These are phyloP conservation scores for Gastrophysa polygoni DNA, from an alignment of 2,888 invertebrate genomes.

Conservation along the genomic window DNA sequence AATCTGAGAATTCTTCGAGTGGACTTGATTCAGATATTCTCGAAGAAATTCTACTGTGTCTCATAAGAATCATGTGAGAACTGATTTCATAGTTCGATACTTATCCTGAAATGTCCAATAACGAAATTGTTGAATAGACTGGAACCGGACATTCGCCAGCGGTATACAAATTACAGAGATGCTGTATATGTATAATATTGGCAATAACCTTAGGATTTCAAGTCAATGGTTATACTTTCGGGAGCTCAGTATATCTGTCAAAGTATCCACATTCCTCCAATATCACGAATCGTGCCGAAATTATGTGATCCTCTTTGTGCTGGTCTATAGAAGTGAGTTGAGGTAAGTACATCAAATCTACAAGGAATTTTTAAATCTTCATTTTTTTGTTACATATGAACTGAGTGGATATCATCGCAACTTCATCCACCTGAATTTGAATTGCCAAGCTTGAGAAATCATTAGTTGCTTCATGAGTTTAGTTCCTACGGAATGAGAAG, in stretches of 20 bases:
- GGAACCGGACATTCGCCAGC: background rate
- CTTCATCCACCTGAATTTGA: background rate
- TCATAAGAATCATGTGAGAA: too few relatives aligned
- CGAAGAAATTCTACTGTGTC: too few relatives aligned
- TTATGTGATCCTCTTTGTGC: slow-evolving; percentile 1
- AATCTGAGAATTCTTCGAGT: too few relatives aligned
- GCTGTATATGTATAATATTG: background rate
- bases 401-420: background rate
- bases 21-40: too few relatives aligned
- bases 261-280: slow-evolving; percentile 8
- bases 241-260: background rate
- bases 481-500: slow-evolving; percentile 2
- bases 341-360: slow-evolving; percentile 1
- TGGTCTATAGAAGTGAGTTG: slow-evolving; percentile 2
- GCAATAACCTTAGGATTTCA: background rate
- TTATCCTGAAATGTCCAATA: slow-evolving; percentile 2
- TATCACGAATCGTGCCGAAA: slow-evolving; percentile 4
- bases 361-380: background rate
- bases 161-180: background rate
- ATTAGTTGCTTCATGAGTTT: background rate
- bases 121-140: background rate
- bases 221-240: background rate
- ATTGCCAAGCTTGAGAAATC: background rate
- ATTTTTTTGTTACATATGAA: background rate
- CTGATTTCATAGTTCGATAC: too few relatives aligned